Conservation (phyloP, 2,113 vertebrate species). For the Gymnarchus niloticus region DNA sequence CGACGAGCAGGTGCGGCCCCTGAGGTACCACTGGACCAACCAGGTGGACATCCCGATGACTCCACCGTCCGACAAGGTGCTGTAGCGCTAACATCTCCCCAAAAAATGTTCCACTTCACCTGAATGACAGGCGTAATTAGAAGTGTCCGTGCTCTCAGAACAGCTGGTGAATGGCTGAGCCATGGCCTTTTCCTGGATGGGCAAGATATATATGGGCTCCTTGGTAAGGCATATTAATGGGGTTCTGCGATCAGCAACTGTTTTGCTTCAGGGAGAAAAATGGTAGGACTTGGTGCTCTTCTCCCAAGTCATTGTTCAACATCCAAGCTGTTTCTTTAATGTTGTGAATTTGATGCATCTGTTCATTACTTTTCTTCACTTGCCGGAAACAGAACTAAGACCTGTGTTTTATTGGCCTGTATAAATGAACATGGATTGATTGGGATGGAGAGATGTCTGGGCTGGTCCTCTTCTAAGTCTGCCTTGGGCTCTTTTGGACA, state of each 20-base stretch:
- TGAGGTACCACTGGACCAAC: constrained; percentile 57
- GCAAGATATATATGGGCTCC: no score
- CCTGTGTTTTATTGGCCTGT: no score
- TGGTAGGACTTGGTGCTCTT: not conserved
- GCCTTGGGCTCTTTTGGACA: not conserved
- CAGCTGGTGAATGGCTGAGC: not conserved
- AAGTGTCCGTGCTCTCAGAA: not conserved
- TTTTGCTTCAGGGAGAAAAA: not conserved
- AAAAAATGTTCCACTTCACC: not conserved
- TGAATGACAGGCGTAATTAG: not conserved
- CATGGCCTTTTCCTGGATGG: not conserved
- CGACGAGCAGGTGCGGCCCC: constrained; percentile 60
- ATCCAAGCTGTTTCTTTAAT: not conserved
- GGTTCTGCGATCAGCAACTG: not conserved
- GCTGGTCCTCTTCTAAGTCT: not conserved
- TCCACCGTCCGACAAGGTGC: constrained; percentile 57
- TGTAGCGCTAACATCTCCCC: not conserved
- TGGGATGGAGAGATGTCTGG: no score
- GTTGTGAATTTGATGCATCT: no score
- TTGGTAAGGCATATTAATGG: not conserved
- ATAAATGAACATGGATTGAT: no score
- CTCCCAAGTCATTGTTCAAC: not conserved
- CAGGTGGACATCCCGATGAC: constrained; percentile 50
- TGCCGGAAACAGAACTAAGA: no score
- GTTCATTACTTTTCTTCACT: no score